Base-by-base conservation (phyloP, 2,888 invertebrate genomes). In the Xestia rhomboidea region DNA sequence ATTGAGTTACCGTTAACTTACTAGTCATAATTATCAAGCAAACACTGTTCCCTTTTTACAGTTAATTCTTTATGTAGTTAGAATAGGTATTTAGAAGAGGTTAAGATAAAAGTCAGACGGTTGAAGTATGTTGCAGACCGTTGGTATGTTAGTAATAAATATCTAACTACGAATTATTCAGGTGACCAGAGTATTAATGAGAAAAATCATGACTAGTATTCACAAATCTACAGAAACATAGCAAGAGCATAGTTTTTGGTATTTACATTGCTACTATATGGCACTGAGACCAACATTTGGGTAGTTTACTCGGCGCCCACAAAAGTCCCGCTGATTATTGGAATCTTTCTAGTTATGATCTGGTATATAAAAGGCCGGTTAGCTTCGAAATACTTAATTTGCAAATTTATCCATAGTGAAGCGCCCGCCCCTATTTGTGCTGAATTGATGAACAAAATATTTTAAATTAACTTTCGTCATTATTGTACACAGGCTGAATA, bases 351-450 rank as follows among this genome's bases (percentile, higher is more conserved):
- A 44, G 6, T n/a, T n/a, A 34, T 3, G 11, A 54, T 38, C 21
- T 30, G 69, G 41, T 77, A 83, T 30, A 81, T 10, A 54, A 68
- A 81, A 38, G 71, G 63, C 21, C 51, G 54, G 38, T 79, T 68
- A 8, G 73, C 77, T 10, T 75, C 49, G n/a, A 85, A 85, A 44
- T 34, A 34, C 34, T 34, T 34, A 34, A 34, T 34, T 34, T 34
- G 34, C 34, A 34, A 4, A 34, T 34, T 34, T 34, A 5, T 34
- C 34, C 5, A 34, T 34, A 6, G 5, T 34, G 34, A 34, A 34
- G 34, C 34, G 34, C 34, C 34, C 34, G 6, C 34, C 34, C 4
- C 4, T 34, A 51, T 68, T 68, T 18, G 6, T 54, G 30, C 18
- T 4, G 11, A 51, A 24, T 51, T 51, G 51, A 11, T 24, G 0